These are phyloP conservation scores for Noctuana brunneofusca DNA, from an alignment of 2,888 invertebrate species.

Conservation along the genomic window DNA sequence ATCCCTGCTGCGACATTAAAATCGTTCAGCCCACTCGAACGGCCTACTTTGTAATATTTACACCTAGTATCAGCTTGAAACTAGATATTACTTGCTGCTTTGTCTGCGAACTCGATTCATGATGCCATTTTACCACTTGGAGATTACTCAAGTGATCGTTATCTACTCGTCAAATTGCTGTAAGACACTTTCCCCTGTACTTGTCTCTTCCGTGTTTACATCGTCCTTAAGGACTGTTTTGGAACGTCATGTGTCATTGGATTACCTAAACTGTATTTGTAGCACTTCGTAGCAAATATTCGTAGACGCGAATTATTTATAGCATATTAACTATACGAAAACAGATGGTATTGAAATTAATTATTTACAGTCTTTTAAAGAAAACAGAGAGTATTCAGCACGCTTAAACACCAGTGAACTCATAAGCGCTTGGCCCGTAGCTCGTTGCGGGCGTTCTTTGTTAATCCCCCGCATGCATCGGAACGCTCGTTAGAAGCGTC, in stretches of 20 bases:
- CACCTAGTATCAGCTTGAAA: constrained; percentile 25
- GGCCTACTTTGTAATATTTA: constrained; percentile 31
- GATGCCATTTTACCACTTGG: constrained; percentile 21
- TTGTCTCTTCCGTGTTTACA: too few species aligned
- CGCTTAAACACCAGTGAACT: constrained; percentile 4
- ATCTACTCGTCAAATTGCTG: too few species aligned
- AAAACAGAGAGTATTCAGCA: background rate
- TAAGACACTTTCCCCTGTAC: too few species aligned
- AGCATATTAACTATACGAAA: background rate
- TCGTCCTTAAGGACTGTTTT: too few species aligned
- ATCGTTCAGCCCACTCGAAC: constrained; percentile 32
- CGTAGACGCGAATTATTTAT: too few species aligned
- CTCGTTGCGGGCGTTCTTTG: constrained; percentile 18
- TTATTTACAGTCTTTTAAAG: background rate
- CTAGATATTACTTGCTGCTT: constrained; percentile 25
- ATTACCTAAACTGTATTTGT: too few species aligned
- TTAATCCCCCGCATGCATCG: constrained; percentile 27
- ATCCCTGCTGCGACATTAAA: constrained; percentile 26
- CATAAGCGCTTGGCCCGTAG: constrained; percentile 14
- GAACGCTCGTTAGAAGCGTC: constrained; percentile 21
- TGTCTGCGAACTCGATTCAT: constrained; percentile 29
- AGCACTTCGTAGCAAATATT: too few species aligned
- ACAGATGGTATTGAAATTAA: background rate
- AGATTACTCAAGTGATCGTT: constrained; percentile 10
- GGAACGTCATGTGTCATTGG: too few species aligned